These are phyloP conservation scores for Rhinatrema bivittatum DNA, from an alignment of 2,797 vertebrate genomes.

Conservation along the genomic window DNA sequence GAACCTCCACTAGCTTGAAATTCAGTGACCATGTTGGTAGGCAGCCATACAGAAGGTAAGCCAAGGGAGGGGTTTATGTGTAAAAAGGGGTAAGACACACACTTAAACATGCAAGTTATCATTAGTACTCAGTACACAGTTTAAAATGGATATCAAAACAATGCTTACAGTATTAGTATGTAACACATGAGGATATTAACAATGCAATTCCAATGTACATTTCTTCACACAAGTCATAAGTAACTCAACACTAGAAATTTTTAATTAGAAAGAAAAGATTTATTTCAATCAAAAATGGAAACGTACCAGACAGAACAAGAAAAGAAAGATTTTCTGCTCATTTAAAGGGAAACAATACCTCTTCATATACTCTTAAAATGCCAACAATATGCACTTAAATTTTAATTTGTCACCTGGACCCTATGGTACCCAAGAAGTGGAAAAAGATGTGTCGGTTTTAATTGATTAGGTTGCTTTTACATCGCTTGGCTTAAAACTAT, in stretches of 20 bases:
- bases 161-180: slow-evolving; percentile 60
- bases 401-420: slow-evolving; percentile 22
- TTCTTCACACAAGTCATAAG: slow-evolving; percentile 68
- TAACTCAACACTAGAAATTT: slow-evolving; percentile 49
- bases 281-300: slow-evolving; percentile 52
- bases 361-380: slow-evolving; percentile 16
- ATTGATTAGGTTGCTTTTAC: slow-evolving; percentile 12
- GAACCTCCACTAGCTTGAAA: slow-evolving; percentile 87
- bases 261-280: slow-evolving; percentile 46
- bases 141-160: slow-evolving; percentile 60
- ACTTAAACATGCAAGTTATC: slow-evolving; percentile 74
- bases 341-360: slow-evolving; percentile 72
- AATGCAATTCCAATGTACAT: slow-evolving; percentile 56
- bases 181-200: slow-evolving; percentile 55
- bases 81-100: slow-evolving; percentile 75
- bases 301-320: slow-evolving; percentile 48
- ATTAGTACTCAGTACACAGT: slow-evolving; percentile 64
- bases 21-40: slow-evolving; percentile 72
- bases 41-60: slow-evolving; percentile 71
- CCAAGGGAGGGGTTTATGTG: slow-evolving; percentile 61
- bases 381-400: slow-evolving; percentile 17
- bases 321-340: slow-evolving; percentile 30
- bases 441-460: slow-evolving; percentile 30
- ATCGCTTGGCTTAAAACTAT: slow-evolving; percentile 29
- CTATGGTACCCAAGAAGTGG: slow-evolving; percentile 34